A percentile compares a stretch with the other conserved stretches of the same genome.
Evolutionary conservation across 2,888 invertebrate species (phyloP).

Genomic region (Lasioglossum zephyrum): DNA sequence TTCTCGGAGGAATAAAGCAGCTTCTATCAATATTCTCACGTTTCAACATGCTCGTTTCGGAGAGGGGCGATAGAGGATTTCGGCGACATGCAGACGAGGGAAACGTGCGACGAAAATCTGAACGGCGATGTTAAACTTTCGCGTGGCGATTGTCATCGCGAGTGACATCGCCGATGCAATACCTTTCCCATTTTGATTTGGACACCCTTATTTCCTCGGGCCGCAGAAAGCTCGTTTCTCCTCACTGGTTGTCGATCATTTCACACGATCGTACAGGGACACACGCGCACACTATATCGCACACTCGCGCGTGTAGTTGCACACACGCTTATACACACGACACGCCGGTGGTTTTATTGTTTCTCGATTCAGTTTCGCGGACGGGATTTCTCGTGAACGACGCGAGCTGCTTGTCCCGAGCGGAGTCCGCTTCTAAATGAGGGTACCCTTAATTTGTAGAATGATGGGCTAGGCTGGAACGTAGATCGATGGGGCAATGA

Average conservation of each 20-base stretch:
- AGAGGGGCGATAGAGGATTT: not conserved
- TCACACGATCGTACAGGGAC: not conserved
- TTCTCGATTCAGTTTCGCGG: not conserved
- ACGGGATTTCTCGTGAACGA: not conserved
- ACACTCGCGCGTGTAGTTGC: not conserved
- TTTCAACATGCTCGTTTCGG: not conserved
- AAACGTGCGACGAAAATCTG: conserved; percentile 2
- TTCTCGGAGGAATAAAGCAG: too few species aligned
- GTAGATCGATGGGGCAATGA: conserved; percentile 19
- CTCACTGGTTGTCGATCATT: conserved; percentile 29
- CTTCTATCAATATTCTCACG: not conserved
- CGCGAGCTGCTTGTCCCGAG: not conserved
- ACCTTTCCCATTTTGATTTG: conserved; percentile 51
- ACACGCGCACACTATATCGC: not conserved
- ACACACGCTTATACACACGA: not conserved
- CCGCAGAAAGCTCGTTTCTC: conserved; percentile 11
- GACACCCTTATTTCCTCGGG: conserved; percentile 15
- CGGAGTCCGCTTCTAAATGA: conserved; percentile 12
- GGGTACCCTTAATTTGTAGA: conserved; percentile 39
- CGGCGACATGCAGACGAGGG: not conserved
- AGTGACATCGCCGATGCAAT: not conserved
- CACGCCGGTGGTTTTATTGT: conserved; percentile 11
- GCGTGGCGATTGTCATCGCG: not conserved
- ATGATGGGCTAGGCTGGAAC: conserved; percentile 10
- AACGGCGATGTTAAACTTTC: conserved; percentile 1